These are phyloP conservation scores for Archips xylosteana DNA, from an alignment of 2,888 invertebrate species.

Conservation along the genomic window DNA sequence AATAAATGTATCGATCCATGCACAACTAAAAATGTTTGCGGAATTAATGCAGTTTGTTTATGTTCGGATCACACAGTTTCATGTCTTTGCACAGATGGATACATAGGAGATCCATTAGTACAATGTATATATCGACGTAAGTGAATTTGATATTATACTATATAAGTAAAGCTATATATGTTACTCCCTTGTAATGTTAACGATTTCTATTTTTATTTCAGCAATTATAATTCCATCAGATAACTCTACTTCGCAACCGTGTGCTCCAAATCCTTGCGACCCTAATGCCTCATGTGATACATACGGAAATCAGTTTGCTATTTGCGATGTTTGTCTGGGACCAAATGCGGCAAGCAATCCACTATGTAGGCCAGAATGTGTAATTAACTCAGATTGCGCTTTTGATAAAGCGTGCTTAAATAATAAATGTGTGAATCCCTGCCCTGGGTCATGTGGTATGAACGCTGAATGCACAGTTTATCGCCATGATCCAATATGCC, in stretches of 20 bases:
- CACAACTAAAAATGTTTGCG: constrained; percentile 89
- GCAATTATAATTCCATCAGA: constrained; percentile 82
- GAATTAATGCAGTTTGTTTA: constrained; percentile 91
- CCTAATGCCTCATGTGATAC: constrained; percentile 88
- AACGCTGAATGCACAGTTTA: constrained; percentile 90
- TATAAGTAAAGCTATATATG: neutral
- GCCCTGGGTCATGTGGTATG: constrained; percentile 92
- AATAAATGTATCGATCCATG: constrained; percentile 92
- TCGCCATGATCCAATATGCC: constrained; percentile 90
- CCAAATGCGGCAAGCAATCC: constrained; percentile 89
- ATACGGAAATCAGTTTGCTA: constrained; percentile 90
- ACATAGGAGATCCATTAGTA: constrained; percentile 92
- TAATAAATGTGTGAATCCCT: constrained; percentile 91
- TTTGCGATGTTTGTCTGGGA: constrained; percentile 92
- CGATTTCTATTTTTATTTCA: constrained; percentile 56
- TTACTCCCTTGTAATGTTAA: neutral
- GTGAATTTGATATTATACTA: constrained; percentile 48
- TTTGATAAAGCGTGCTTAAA: constrained; percentile 91
- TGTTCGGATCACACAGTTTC: constrained; percentile 93
- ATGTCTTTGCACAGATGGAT: constrained; percentile 91
- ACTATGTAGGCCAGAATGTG: constrained; percentile 93
- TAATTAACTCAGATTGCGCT: constrained; percentile 92
- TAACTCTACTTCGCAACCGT: constrained; percentile 88
- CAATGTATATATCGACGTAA: constrained; percentile 88
- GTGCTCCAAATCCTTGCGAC: constrained; percentile 92